Conservation (phyloP, 2,888 invertebrate genomes). For the Ectropis crepuscularia region DNA sequence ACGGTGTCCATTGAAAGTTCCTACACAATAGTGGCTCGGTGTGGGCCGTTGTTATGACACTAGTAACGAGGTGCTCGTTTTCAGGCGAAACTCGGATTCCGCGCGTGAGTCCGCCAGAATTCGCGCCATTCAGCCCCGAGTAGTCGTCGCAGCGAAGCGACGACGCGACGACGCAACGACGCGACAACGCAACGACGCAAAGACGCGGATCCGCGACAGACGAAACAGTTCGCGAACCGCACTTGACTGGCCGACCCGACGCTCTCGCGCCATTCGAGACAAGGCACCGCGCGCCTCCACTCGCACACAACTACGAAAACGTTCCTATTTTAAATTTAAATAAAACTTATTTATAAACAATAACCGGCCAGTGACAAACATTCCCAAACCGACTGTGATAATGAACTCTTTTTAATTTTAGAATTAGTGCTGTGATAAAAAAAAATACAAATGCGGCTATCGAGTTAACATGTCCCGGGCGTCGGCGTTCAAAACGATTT, state of each 20-base stretch:
- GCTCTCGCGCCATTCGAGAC: slow-evolving; percentile 12
- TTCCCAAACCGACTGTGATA: slow-evolving; percentile 52
- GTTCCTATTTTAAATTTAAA: slow-evolving; percentile 26
- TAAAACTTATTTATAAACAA: slow-evolving; percentile 11
- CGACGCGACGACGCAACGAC: background rate
- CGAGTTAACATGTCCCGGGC: slow-evolving; percentile 70
- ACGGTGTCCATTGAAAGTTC: slow-evolving; percentile 18
- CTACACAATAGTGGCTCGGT: background rate
- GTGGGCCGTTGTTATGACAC: slow-evolving; percentile 18
- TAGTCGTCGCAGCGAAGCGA: background rate
- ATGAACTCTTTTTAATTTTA: slow-evolving; percentile 38
- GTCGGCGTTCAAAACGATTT: slow-evolving; percentile 67
- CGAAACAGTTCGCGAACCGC: slow-evolving; percentile 5
- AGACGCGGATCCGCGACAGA: slow-evolving; percentile 13
- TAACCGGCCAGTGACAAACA: slow-evolving; percentile 13
- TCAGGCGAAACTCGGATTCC: slow-evolving; percentile 28
- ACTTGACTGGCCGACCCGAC: background rate
- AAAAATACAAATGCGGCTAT: slow-evolving; percentile 44
- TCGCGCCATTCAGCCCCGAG: slow-evolving; percentile 39
- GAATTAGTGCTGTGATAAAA: slow-evolving; percentile 51
- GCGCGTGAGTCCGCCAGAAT: slow-evolving; percentile 4
- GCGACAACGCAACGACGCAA: slow-evolving; percentile 17
- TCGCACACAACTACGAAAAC: slow-evolving; percentile 16
- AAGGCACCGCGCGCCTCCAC: slow-evolving; percentile 20
- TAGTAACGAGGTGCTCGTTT: slow-evolving; percentile 20